These are phyloP conservation scores for Rhagonycha lutea DNA, from an alignment of 2,888 invertebrate genomes.

Conservation along the genomic window DNA sequence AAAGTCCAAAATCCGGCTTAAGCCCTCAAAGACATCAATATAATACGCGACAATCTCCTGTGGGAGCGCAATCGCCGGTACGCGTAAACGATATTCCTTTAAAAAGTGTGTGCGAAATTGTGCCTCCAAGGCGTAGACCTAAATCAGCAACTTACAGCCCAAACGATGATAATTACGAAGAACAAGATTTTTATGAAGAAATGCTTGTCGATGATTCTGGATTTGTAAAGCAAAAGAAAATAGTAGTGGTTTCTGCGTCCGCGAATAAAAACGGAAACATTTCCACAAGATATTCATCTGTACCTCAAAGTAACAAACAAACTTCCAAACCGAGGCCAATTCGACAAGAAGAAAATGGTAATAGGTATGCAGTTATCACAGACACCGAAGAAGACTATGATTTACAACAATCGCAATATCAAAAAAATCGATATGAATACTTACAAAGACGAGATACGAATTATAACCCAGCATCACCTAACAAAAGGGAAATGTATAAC, in stretches of 20 bases:
- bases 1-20: slow-evolving; percentile 32
- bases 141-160: slow-evolving; percentile 34
- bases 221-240: slow-evolving; percentile 50
- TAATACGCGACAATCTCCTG: slow-evolving; percentile 48
- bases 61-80: slow-evolving; percentile 50
- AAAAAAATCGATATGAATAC: slow-evolving; percentile 59
- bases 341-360: slow-evolving; percentile 30
- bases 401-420: slow-evolving; percentile 52
- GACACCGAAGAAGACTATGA: slow-evolving; percentile 39
- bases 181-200: slow-evolving; percentile 55
- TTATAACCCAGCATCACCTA: slow-evolving; percentile 1
- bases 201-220: slow-evolving; percentile 51
- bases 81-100: slow-evolving; percentile 39
- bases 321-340: neutral
- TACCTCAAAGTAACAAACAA: slow-evolving; percentile 9
- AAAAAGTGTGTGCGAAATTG: slow-evolving; percentile 13
- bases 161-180: slow-evolving; percentile 40
- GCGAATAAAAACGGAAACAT: slow-evolving; percentile 49
- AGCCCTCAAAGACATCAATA: slow-evolving; percentile 24
- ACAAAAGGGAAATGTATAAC: slow-evolving; percentile 42
- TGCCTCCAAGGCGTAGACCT: slow-evolving; percentile 40
- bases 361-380: slow-evolving; percentile 51
- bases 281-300: slow-evolving; percentile 2
- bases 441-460: slow-evolving; percentile 50
- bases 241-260: slow-evolving; percentile 49